Percentiles rank a stretch among this genome's conserved stretches.
phyloP scores from a whole-genome alignment of 2,113 vertebrate genomes.

The Syngnathus typhle region DNA sequence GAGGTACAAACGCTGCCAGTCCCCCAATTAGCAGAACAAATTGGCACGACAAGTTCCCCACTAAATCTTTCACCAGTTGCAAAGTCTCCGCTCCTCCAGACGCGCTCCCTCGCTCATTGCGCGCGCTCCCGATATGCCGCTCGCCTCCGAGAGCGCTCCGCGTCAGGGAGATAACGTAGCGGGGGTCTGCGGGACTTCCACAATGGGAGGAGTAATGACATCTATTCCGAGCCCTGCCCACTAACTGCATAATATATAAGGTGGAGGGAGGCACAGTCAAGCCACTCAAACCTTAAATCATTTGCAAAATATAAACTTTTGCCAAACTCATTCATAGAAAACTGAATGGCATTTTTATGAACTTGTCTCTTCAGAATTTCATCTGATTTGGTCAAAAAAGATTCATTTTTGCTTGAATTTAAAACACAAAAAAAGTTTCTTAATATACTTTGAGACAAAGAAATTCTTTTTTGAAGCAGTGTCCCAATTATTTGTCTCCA shows the following conservation, averaged over 20 bases:
- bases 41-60: slow-evolving; percentile 24
- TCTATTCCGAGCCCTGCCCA: slow-evolving; percentile 71
- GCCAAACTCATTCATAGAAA: slow-evolving; percentile 14
- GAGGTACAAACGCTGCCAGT: slow-evolving; percentile 26
- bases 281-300: slow-evolving; percentile 54
- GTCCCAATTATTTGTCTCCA: slow-evolving; percentile 28
- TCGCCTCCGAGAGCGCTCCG: slow-evolving; percentile 37
- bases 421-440: not conserved
- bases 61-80: slow-evolving; percentile 44
- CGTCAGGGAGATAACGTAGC: slow-evolving; percentile 49
- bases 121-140: slow-evolving; percentile 40
- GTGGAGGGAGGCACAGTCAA: slow-evolving; percentile 47
- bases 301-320: slow-evolving; percentile 27
- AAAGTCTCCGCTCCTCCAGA: slow-evolving; percentile 13
- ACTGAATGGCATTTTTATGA: slow-evolving; percentile 23
- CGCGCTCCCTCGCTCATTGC: slow-evolving; percentile 11
- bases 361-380: slow-evolving; percentile 8
- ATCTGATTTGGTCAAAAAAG: slow-evolving; percentile 26
- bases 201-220: slow-evolving; percentile 74
- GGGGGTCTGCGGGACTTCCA: slow-evolving; percentile 64
- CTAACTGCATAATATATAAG: slow-evolving; percentile 66
- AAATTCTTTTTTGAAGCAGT: slow-evolving; percentile 21
- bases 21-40: slow-evolving; percentile 36
- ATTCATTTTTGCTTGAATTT: slow-evolving; percentile 4
- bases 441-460: not conserved